phyloP scores from a whole-genome alignment of 2,113 vertebrate species.

The Trogon melanurus region DNA sequence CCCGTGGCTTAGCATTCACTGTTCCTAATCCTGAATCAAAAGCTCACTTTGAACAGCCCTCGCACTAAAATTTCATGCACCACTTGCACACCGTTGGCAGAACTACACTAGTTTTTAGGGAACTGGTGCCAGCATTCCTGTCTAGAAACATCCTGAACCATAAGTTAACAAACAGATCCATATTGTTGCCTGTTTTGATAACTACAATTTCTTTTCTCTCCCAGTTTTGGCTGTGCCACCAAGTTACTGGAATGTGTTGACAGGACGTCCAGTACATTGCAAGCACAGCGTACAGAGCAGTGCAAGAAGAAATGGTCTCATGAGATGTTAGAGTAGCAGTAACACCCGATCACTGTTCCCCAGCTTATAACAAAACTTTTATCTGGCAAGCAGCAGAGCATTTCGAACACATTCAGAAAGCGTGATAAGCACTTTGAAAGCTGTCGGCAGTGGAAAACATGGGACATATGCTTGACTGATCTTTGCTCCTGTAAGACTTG shows the following conservation, averaged over 20 bases:
- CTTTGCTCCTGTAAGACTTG: neutral
- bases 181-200: constrained; percentile 13
- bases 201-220: neutral
- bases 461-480: neutral
- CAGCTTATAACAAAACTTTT: neutral
- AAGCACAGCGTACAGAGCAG: neutral
- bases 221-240: neutral
- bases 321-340: neutral
- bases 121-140: constrained; percentile 25
- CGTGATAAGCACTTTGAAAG: neutral
- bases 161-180: constrained; percentile 40
- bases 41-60: constrained; percentile 31
- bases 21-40: constrained; percentile 50
- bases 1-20: constrained; percentile 13
- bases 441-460: neutral
- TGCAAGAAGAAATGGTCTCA: neutral
- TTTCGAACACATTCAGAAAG: neutral
- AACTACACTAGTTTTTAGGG: constrained; percentile 4
- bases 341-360: neutral
- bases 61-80: constrained; percentile 56
- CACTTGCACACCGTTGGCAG: constrained; percentile 28
- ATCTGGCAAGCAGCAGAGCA: neutral
- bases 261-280: neutral
- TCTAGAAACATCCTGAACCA: constrained; percentile 24
- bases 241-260: constrained; percentile 18